These are phyloP conservation scores for Listrodromus nycthemerus DNA, from an alignment of 2,888 invertebrate genomes.

Conservation along the genomic window DNA sequence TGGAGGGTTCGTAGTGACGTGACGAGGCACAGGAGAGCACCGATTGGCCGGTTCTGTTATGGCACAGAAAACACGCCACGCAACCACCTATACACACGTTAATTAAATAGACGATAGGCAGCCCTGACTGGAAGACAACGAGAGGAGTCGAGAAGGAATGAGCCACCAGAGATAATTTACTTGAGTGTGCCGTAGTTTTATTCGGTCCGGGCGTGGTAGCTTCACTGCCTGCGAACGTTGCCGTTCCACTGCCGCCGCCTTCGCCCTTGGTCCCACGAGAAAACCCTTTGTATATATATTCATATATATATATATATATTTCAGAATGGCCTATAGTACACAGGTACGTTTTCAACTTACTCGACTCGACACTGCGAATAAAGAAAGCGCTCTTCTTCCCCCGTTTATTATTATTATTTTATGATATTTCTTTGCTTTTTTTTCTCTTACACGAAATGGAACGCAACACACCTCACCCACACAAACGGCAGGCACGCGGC, in stretches of 20 bases:
- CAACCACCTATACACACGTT: slow-evolving; percentile 83
- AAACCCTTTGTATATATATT: slow-evolving; percentile 46
- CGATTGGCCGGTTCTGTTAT: slow-evolving; percentile 83
- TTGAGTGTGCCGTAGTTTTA: slow-evolving; percentile 36
- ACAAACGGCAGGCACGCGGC: slow-evolving; percentile 30
- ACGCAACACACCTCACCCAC: slow-evolving; percentile 34
- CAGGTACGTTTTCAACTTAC: slow-evolving; percentile 18
- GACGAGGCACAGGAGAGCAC: slow-evolving; percentile 75
- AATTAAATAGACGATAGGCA: slow-evolving; percentile 79
- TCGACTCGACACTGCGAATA: slow-evolving; percentile 22
- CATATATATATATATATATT: background rate
- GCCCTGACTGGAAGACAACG: slow-evolving; percentile 32
- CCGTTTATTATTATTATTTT: background rate
- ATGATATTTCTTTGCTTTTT: slow-evolving; percentile 8
- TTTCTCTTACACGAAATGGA: slow-evolving; percentile 35
- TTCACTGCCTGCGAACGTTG: slow-evolving; percentile 60
- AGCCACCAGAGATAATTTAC: slow-evolving; percentile 5
- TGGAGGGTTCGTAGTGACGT: slow-evolving; percentile 77
- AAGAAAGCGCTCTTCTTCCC: slow-evolving; percentile 16
- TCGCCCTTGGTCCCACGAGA: slow-evolving; percentile 49
- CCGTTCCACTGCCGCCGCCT: slow-evolving; percentile 34
- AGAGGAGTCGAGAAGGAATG: background rate
- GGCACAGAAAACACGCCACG: slow-evolving; percentile 84
- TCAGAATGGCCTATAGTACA: background rate
- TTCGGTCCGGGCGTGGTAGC: slow-evolving; percentile 68